A percentile compares a stretch with the other conserved stretches of the same genome.
phyloP scores from a whole-genome alignment of 2,888 invertebrate genomes.

The Pasiphila rectangulata region DNA sequence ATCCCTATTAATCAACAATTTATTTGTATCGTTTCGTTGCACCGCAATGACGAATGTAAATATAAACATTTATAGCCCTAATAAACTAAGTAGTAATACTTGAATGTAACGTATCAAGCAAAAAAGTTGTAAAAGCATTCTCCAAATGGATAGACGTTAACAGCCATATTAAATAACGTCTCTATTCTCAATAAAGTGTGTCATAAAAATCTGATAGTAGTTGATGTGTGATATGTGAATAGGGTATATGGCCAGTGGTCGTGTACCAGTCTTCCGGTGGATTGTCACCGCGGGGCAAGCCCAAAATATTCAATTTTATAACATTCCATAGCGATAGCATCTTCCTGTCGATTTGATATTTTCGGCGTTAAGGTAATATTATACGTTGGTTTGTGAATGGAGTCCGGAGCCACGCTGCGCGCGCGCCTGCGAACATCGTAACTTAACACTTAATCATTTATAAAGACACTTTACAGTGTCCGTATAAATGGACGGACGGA shows the following conservation, averaged over 20 bases:
- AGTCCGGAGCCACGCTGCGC: slow-evolving; percentile 67
- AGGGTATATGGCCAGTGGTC: slow-evolving; percentile 18
- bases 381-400: slow-evolving; percentile 68
- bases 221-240: slow-evolving; percentile 37
- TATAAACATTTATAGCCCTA: slow-evolving; percentile 57
- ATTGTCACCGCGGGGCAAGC: slow-evolving; percentile 59
- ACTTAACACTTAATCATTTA: slow-evolving; percentile 80
- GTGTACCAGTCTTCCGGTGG: slow-evolving; percentile 48
- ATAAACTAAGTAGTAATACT: slow-evolving; percentile 60
- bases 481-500: slow-evolving; percentile 41
- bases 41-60: slow-evolving; percentile 35
- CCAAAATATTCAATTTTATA: slow-evolving; percentile 79
- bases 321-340: slow-evolving; percentile 76
- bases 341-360: slow-evolving; percentile 79
- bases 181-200: slow-evolving; percentile 72
- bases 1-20: too few relatives aligned
- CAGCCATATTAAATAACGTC: slow-evolving; percentile 77
- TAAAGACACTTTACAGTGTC: slow-evolving; percentile 69
- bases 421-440: slow-evolving; percentile 66
- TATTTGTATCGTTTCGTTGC: neutral
- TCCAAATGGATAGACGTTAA: slow-evolving; percentile 69
- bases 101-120: slow-evolving; percentile 42
- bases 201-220: slow-evolving; percentile 57
- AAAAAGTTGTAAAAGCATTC: slow-evolving; percentile 48
- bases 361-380: slow-evolving; percentile 78